Evolutionary conservation across 1,140 invertebrate genomes (phyloP), one percentile per base, ranked within the genome.

Genomic region (Saccostrea cuccullata): DNA sequence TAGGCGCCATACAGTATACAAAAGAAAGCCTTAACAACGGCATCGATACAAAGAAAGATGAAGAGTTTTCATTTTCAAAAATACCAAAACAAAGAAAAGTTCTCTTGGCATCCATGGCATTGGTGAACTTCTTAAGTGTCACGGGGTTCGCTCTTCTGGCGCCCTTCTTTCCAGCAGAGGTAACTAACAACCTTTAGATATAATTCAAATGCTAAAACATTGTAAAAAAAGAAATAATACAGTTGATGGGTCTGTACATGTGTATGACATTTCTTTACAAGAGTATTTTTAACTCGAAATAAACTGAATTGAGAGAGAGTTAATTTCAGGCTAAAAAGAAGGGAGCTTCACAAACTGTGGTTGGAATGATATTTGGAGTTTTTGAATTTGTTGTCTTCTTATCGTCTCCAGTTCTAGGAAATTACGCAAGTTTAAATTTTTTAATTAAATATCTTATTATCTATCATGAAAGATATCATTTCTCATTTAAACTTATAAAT

Each of bases 371-470:
- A 0, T 99, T 99, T 94, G 98, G 98, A 0, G 96, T 98, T 47
- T 99, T 98, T 95, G 98, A 99, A 93, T 95, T 99, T 26, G 96
- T 98, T 0, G 98, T 98, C 40, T 98, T 98, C 93, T 92, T 98
- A 17, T 96, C 98, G 60, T 98, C 97, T 91, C 98, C 98, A 0
- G 90, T 99, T 15, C 98, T 98, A 95, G 98, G 98, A 84, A 97
- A 97, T 93, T 96, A 97, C 95, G 97, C 87, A 88, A 89, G 58
- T 89, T 20, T 55, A 47, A 15, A 47, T 47, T 47, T 47, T 8
- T 5, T 6, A 47, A 3, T 47, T 47, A 6, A n/a, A n/a, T n/a
- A 36, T 36, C 2, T 36, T 36, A 36, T 36, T 36, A 2, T 36
- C 30, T 36, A 1, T 36, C 2, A 36, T 36, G 30, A 36, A 36